Percentiles rank a stretch among this genome's conserved stretches.
These are phyloP conservation scores for Sitta carolinensis DNA, from an alignment of 2,797 vertebrate species.

Conservation along the genomic window DNA sequence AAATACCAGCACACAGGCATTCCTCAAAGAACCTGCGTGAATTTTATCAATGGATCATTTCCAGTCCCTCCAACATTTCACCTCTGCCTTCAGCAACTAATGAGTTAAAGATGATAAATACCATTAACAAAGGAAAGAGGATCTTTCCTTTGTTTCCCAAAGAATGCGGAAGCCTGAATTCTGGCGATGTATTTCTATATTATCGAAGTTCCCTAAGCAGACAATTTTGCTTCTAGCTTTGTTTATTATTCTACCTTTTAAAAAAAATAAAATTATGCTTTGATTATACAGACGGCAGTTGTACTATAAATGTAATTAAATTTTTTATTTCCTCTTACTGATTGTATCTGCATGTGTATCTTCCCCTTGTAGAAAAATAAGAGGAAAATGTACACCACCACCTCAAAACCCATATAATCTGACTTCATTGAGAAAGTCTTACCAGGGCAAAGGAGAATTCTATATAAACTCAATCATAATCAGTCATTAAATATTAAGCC, in stretches of 20 bases:
- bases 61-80: not conserved
- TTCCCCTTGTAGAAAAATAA: not conserved
- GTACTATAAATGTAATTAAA: not conserved
- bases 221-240: conserved; percentile 7
- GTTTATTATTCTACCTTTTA: not conserved
- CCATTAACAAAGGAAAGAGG: conserved; percentile 69
- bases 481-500: not conserved
- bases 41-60: not conserved
- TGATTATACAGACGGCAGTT: not conserved
- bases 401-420: not conserved
- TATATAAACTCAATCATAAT: not conserved
- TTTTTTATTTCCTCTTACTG: not conserved
- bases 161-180: conserved; percentile 46
- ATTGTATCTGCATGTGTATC: not conserved
- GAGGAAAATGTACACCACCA: not conserved
- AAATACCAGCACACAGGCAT: not conserved
- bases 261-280: not conserved
- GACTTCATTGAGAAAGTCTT: not conserved
- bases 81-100: conserved; percentile 45
- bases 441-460: not conserved
- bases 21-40: not conserved
- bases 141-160: conserved; percentile 69
- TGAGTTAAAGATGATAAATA: conserved; percentile 70
- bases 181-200: conserved; percentile 7
- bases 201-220: not conserved